Conservation (phyloP, 1,140 invertebrate species). For the Drosophila obscura region DNA sequence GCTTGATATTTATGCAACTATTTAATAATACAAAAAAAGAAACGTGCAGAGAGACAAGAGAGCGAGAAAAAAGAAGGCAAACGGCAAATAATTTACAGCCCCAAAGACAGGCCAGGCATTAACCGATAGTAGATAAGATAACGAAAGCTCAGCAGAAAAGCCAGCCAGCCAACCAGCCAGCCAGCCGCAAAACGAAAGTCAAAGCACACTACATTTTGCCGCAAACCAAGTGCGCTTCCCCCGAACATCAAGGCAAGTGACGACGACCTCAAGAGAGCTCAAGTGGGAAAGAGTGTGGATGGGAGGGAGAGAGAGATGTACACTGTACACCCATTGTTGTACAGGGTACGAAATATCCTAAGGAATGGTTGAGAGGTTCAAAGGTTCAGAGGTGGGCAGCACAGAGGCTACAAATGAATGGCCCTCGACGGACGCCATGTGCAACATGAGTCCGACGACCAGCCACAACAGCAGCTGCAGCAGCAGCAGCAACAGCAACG, state of each 20-base stretch:
- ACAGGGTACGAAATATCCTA: too few relatives aligned
- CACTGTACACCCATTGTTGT: too few relatives aligned
- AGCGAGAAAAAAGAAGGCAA: background rate
- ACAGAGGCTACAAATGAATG: constrained; percentile 57
- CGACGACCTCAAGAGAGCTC: constrained; percentile 62
- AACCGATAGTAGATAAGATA: constrained; percentile 20
- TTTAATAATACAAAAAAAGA: constrained; percentile 36
- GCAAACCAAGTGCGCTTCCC: constrained; percentile 51
- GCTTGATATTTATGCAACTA: constrained; percentile 68
- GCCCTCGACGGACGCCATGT: constrained; percentile 73
- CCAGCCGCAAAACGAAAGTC: constrained; percentile 18
- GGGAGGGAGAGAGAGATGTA: background rate
- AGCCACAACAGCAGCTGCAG: constrained; percentile 38
- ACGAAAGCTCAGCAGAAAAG: constrained; percentile 19
- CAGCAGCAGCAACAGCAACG: constrained; percentile 23
- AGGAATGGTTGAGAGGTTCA: background rate
- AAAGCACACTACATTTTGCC: constrained; percentile 48
- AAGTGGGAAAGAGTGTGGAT: background rate
- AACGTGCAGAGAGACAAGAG: background rate
- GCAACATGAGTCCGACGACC: constrained; percentile 62
- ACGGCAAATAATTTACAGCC: background rate
- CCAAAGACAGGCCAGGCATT: constrained; percentile 10
- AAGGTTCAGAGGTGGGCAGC: background rate
- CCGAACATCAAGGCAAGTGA: constrained; percentile 77
- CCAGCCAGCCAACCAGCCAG: background rate